Percentiles rank a stretch among this genome's conserved stretches.
These are phyloP conservation scores for Acanthosepion lycidas DNA, from an alignment of 2,888 invertebrate genomes.

Conservation along the genomic window DNA sequence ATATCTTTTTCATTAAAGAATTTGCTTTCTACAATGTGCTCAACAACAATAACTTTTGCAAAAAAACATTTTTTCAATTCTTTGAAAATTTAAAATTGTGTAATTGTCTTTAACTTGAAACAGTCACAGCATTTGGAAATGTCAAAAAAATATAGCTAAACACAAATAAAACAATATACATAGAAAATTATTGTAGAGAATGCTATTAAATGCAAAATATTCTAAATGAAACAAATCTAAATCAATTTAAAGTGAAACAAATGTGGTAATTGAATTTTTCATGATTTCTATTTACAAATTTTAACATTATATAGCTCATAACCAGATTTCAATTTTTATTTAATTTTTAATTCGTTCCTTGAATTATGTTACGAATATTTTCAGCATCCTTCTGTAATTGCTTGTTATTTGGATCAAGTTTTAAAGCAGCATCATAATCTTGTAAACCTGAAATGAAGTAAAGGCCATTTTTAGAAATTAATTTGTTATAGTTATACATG, in stretches of 20 bases:
- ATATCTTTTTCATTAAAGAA: background rate
- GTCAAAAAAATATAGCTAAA: background rate
- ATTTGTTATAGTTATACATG: background rate
- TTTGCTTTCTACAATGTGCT: background rate
- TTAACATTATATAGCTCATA: background rate
- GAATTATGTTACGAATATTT: slow-evolving; percentile 71
- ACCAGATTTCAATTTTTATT: background rate
- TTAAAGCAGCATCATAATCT: slow-evolving; percentile 84
- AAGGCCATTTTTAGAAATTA: background rate
- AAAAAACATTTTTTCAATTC: no score
- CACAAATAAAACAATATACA: no score
- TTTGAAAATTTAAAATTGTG: background rate
- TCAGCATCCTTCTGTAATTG: slow-evolving; percentile 79
- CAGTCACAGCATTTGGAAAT: background rate
- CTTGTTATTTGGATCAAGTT: slow-evolving; percentile 81
- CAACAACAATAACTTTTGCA: background rate
- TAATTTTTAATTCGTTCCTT: slow-evolving; percentile 55
- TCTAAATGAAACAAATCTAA: background rate
- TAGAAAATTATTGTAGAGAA: no score
- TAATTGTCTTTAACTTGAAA: background rate
- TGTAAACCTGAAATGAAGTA: slow-evolving; percentile 76
- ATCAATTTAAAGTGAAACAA: background rate
- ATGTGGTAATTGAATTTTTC: background rate
- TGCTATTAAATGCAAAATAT: no score
- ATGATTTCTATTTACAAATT: background rate